Evolutionary conservation across 2,113 vertebrate species (phyloP), one percentile per base, ranked within the genome.

Genomic region (Periophthalmus modestus): DNA sequence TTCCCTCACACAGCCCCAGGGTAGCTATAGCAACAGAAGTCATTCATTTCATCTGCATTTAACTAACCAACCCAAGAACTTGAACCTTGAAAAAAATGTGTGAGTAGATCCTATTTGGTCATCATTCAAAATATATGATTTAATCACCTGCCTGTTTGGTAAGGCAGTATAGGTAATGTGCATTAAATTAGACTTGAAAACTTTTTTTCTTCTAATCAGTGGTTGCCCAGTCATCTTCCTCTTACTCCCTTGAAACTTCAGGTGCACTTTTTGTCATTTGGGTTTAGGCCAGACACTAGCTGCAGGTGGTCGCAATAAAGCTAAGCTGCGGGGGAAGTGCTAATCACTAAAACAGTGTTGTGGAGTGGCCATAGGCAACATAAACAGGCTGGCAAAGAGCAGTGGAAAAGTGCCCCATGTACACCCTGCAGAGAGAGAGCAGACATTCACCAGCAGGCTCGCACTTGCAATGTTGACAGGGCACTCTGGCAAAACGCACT

Each of bases 381-480:
- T 74, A 72, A 83, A 72, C 70, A 80, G 55, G 11, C 61, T 54
- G 57, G 69, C 24, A n/a, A 74, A 62, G 19, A 1, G 1, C 70
- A 46, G 18, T 0, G 48, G 74, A 80, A 67, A 67, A 82, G 69
- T 74, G 78, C 63, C 66, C 66, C 66, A 77, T 28, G 24, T 68
- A 55, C 70, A 69, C 72, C 80, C 83, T 28, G 43, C 16, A 69
- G 82, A 82, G 80, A 75, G 77, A 81, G 61, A 78, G 82, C 71
- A 74, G 66, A 81, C 0, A 39, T 70, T 79, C 76, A 83, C 34
- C 82, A 76, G 78, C 72, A 75, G 86, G 81, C 74, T 23, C 68
- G 70, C 46, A 2, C 69, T 74, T 46, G 69, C 48, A 47, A 72
- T 36, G 66, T 65, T 71, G 52, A 28, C 62, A 28, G 82, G 68